These are phyloP conservation scores for Punctoribates punctum DNA, from an alignment of 2,888 invertebrate species.

Conservation along the genomic window DNA sequence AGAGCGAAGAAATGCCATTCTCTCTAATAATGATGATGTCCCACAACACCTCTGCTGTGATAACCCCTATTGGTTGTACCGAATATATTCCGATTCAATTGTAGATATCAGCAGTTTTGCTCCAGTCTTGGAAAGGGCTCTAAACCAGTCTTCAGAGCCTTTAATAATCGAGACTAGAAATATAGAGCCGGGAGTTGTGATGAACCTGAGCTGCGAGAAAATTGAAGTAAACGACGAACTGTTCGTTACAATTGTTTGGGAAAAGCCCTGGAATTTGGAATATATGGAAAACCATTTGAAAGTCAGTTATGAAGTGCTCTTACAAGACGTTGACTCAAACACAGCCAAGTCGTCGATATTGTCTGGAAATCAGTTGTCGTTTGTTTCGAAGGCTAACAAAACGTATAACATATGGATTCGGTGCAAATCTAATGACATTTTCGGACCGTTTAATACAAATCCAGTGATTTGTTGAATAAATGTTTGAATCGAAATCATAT, in stretches of 20 bases:
- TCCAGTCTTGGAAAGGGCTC: background rate
- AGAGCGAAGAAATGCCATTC: conserved; percentile 43
- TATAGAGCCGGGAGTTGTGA: background rate
- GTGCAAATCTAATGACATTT: conserved; percentile 43
- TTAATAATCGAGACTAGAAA: too few relatives aligned
- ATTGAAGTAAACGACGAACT: background rate
- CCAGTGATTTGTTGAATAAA: conserved; percentile 42
- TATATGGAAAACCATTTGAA: conserved; percentile 22
- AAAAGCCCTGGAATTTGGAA: conserved; percentile 46
- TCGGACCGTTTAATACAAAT: conserved; percentile 44
- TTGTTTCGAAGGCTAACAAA: background rate
- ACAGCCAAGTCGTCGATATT: conserved; percentile 41
- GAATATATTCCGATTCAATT: conserved; percentile 58
- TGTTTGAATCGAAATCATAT: background rate
- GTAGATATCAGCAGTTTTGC: conserved; percentile 51
- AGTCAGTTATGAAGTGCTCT: conserved; percentile 46
- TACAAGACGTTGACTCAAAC: conserved; percentile 37
- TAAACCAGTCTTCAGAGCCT: background rate
- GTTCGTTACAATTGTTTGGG: conserved; percentile 39
- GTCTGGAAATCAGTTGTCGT: conserved; percentile 27
- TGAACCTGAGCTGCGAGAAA: conserved; percentile 13
- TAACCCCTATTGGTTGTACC: conserved; percentile 57
- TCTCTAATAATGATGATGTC: conserved; percentile 49
- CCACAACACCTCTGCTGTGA: conserved; percentile 56
- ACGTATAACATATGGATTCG: conserved; percentile 44